Evolutionary conservation across 2,888 invertebrate genomes (phyloP).

Genomic region (Nephrotoma guestfalica): DNA sequence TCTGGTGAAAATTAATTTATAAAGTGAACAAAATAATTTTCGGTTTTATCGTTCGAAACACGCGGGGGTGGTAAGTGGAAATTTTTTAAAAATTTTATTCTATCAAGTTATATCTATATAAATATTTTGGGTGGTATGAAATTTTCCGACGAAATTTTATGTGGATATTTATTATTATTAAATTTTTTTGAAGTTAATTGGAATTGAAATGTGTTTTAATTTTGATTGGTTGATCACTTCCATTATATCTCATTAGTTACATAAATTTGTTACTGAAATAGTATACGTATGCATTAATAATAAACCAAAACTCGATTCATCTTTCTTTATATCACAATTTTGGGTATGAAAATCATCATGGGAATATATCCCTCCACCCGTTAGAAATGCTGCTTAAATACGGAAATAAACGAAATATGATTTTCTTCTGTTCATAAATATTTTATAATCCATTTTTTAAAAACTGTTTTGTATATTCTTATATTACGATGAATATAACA

Average conservation of each 20-base stretch:
- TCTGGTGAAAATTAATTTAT: not conserved
- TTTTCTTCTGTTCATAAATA: not conserved
- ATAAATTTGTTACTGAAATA: not conserved
- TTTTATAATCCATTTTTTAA: not conserved
- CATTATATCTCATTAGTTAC: not conserved
- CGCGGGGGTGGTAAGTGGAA: not conserved
- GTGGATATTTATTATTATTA: not conserved
- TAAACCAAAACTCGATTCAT: not conserved
- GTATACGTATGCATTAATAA: not conserved
- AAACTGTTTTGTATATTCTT: not conserved
- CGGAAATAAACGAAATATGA: not conserved
- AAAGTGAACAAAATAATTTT: not conserved
- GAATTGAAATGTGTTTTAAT: not conserved
- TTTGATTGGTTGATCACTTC: not conserved
- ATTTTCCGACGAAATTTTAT: not conserved
- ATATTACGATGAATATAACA: not conserved
- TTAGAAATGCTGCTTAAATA: conserved; percentile 21
- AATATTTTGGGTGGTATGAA: not conserved
- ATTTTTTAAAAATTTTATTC: not conserved
- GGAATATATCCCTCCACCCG: conserved; percentile 16
- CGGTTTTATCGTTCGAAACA: not conserved
- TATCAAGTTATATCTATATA: not conserved
- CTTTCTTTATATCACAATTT: not conserved
- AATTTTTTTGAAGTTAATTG: not conserved
- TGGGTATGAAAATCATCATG: conserved; percentile 9